Evolutionary conservation across 1,140 invertebrate species (phyloP).

Genomic region (Pogonomyrmex californicus): DNA sequence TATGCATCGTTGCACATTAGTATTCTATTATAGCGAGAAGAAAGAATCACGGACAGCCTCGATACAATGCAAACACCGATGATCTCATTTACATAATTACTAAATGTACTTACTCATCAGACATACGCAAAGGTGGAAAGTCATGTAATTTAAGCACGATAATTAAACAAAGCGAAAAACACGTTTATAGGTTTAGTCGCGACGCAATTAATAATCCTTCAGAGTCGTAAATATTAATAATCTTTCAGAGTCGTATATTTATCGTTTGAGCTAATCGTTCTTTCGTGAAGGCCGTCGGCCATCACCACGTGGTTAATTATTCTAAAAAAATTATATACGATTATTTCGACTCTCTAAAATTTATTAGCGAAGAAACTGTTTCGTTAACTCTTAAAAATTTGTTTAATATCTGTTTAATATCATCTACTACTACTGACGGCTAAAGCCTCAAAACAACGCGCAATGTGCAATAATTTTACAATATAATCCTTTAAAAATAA

Average conservation of each 20-base stretch:
- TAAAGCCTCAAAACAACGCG: constrained; percentile 31
- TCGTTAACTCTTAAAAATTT: not conserved
- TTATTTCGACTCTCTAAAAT: constrained; percentile 13
- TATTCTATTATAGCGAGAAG: constrained; percentile 36
- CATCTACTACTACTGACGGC: not conserved
- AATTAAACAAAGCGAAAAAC: constrained; percentile 11
- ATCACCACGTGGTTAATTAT: constrained; percentile 1
- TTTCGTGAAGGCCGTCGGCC: not conserved
- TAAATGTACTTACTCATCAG: constrained; percentile 1
- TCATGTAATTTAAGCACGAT: constrained; percentile 21
- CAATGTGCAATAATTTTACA: constrained; percentile 53
- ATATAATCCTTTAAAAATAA: constrained; percentile 71
- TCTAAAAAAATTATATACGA: constrained; percentile 8
- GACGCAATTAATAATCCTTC: constrained; percentile 26
- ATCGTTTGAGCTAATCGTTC: constrained; percentile 12
- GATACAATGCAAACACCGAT: constrained; percentile 43
- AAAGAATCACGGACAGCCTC: not conserved
- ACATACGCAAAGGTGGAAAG: not conserved
- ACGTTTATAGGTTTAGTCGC: not conserved
- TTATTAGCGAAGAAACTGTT: not conserved
- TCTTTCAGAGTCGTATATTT: constrained; percentile 3
- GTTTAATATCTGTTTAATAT: not conserved
- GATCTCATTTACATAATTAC: constrained; percentile 52
- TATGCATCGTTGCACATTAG: constrained; percentile 51
- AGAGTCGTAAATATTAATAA: constrained; percentile 19